Evolutionary conservation across 2,113 vertebrate species (phyloP), one percentile per base, ranked within the genome.

Genomic region (Grantiella picta): DNA sequence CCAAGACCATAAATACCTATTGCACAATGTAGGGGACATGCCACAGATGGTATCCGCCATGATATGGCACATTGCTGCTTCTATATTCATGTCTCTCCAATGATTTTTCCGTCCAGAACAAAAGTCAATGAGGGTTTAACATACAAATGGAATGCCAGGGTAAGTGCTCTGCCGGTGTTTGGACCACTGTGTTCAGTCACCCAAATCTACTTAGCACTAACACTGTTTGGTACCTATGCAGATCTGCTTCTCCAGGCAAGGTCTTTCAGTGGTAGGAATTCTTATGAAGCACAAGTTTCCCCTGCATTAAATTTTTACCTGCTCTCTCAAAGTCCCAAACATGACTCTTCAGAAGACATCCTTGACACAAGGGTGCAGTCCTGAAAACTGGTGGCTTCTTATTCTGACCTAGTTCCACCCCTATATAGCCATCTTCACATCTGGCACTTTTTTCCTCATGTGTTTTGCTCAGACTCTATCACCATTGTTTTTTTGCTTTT

Each of bases 101-200:
- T 21, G 49, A 33, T 13, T 70, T 60, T 79, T 45, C 70, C 65
- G 5, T 38, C 21, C 33, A 78, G 65, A 9, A 57, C 42, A 53
- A 47, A 50, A 64, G 38, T 25, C 71, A 86, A 80, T 44, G 22
- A 36, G 11, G 49, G 2, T 0, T 1, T 29, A 66, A 25, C 10
- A 18, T 4, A n/a, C 10, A 53, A 45, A 40, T 28, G 13, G 59
- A 71, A 28, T 33, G 33, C 2, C 2, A 45, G 76, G 15, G 8
- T 29, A 15, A n/a, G 12, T 0, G 0, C 33, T 15, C 33, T 22
- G 12, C 2, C 8, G 2, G 8, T 24, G 29, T n/a, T 77, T 49
- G 33, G 23, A 36, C 19, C 40, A 16, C 21, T 24, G 35, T 20
- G 8, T 65, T 82, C 52, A 49, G 11, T n/a, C 38, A 82, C 7